A percentile compares a stretch with the other conserved stretches of the same genome.
Conservation (phyloP, 2,113 vertebrate genomes). For the Pelmatolapia mariae region DNA sequence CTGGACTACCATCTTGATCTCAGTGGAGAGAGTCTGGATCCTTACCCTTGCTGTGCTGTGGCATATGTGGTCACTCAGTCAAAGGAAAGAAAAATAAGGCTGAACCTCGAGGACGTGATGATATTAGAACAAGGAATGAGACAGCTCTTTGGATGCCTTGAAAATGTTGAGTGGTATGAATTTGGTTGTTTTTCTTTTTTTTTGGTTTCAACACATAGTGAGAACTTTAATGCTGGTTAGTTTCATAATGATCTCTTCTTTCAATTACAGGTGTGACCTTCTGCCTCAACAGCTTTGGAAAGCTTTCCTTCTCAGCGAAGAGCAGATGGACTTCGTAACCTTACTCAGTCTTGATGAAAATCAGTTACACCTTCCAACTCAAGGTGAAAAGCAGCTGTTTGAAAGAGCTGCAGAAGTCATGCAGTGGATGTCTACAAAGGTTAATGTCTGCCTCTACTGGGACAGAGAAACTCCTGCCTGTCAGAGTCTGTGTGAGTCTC, state of each 20-base stretch:
- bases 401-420: neutral
- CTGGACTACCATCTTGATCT: too few species aligned
- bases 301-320: neutral
- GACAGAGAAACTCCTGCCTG: neutral
- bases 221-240: too few species aligned
- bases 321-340: accelerated
- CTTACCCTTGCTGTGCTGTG: too few species aligned
- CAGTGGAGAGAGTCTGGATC: too few species aligned
- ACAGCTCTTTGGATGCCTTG: accelerated
- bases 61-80: neutral
- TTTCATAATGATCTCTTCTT: too few species aligned
- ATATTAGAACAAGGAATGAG: neutral
- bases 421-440: neutral
- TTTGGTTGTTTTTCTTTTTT: too few species aligned
- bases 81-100: neutral
- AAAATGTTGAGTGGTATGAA: too few species aligned
- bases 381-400: neutral
- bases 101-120: accelerated
- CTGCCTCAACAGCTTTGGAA: neutral
- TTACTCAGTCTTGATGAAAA: neutral
- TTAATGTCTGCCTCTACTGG: slow-evolving; percentile 4
- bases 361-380: neutral
- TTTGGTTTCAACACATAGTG: too few species aligned
- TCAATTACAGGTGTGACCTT: neutral
- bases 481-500: neutral